These are phyloP conservation scores for Tragelaphus buxtoni DNA, from an alignment of 2,113 vertebrate genomes.

Conservation along the genomic window DNA sequence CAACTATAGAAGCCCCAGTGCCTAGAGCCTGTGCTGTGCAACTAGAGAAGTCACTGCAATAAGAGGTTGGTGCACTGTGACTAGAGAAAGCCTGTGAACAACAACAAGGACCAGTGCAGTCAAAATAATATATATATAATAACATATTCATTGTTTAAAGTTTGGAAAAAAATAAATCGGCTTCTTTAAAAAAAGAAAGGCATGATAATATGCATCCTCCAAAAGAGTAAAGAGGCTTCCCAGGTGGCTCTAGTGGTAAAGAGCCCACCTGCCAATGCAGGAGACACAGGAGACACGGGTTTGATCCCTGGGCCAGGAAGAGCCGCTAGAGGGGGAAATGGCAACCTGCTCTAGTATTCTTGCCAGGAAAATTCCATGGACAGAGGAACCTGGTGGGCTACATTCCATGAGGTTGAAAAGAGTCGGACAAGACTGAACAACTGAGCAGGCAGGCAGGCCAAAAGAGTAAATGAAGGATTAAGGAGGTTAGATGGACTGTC, in stretches of 20 bases:
- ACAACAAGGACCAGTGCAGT: neutral
- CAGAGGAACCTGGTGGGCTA: neutral
- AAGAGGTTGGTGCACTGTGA: neutral
- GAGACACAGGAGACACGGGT: neutral
- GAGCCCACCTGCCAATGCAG: neutral
- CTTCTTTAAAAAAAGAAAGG: neutral
- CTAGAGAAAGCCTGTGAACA: neutral
- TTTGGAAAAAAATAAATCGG: neutral
- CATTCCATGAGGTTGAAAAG: neutral
- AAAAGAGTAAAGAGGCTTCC: neutral
- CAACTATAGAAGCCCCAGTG: neutral
- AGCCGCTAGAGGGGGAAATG: neutral
- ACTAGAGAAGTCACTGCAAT: neutral
- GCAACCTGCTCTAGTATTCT: neutral
- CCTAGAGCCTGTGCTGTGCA: neutral
- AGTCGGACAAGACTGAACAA: neutral
- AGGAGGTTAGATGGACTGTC: neutral
- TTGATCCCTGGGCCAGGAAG: neutral
- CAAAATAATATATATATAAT: neutral
- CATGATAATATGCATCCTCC: neutral
- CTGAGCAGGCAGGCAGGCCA: neutral
- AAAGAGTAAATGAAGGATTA: neutral
- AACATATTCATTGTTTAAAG: neutral
- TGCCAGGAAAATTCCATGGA: neutral
- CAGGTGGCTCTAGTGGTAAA: neutral